These are phyloP conservation scores for Misgurnus mizolepis DNA, from an alignment of 2,113 vertebrate genomes.

Conservation along the genomic window DNA sequence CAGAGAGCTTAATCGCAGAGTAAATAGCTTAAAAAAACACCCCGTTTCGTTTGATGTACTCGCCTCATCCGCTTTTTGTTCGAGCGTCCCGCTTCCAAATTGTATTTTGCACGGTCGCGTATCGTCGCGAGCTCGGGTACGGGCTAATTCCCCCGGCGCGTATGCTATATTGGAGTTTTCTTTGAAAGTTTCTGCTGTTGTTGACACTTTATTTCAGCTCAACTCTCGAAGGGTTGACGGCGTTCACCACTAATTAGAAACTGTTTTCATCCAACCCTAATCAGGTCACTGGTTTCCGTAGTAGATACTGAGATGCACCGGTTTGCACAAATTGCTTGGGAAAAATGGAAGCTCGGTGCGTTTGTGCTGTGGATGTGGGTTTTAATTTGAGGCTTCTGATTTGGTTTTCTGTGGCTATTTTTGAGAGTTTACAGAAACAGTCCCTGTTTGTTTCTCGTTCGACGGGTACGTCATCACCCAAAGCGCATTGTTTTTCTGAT, in stretches of 20 bases:
- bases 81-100: slow-evolving; percentile 30
- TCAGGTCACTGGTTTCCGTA: slow-evolving; percentile 47
- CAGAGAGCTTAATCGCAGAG: background rate
- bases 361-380: slow-evolving; percentile 14
- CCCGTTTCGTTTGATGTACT: slow-evolving; percentile 19
- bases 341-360: slow-evolving; percentile 4
- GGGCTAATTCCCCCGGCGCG: slow-evolving; percentile 34
- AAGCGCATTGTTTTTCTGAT: background rate
- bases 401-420: background rate
- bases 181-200: slow-evolving; percentile 56
- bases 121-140: background rate
- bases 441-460: slow-evolving; percentile 23
- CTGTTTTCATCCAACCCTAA: slow-evolving; percentile 53
- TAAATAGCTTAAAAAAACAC: background rate
- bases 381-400: slow-evolving; percentile 11
- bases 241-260: slow-evolving; percentile 53
- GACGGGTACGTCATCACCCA: background rate
- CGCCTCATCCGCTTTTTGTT: background rate
- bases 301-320: slow-evolving; percentile 36
- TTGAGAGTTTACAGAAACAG: background rate
- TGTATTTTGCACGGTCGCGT: slow-evolving; percentile 37
- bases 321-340: slow-evolving; percentile 30
- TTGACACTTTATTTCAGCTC: slow-evolving; percentile 49
- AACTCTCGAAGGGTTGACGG: slow-evolving; percentile 31
- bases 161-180: slow-evolving; percentile 42